A percentile compares a stretch with the other conserved stretches of the same genome.
Evolutionary conservation across 2,888 invertebrate species (phyloP).

Genomic region (Smittia aterrima): DNA sequence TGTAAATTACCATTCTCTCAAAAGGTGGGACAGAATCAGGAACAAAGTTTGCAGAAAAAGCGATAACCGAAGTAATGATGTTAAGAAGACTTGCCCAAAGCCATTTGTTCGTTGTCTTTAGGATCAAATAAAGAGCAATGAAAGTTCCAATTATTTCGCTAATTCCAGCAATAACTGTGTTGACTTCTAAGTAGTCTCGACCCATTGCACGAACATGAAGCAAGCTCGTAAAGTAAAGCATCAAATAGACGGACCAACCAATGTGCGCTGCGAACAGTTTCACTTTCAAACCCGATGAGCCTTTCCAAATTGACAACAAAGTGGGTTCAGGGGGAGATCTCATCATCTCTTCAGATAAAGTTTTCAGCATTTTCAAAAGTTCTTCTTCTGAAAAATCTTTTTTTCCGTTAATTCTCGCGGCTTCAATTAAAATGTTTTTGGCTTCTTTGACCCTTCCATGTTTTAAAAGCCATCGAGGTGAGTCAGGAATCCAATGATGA

Average conservation of each 20-base stretch:
- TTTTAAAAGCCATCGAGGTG: slow-evolving; percentile 55
- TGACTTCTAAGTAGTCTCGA: slow-evolving; percentile 53
- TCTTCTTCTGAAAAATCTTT: slow-evolving; percentile 51
- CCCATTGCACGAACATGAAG: slow-evolving; percentile 55
- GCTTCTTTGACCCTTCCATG: slow-evolving; percentile 53
- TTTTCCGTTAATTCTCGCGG: slow-evolving; percentile 52
- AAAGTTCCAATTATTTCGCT: slow-evolving; percentile 54
- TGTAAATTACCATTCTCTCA: slow-evolving; percentile 50
- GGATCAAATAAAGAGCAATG: slow-evolving; percentile 51
- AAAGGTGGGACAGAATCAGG: slow-evolving; percentile 50
- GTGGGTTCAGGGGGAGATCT: slow-evolving; percentile 50
- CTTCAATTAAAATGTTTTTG: slow-evolving; percentile 51
- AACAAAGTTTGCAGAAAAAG: slow-evolving; percentile 53
- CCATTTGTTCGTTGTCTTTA: slow-evolving; percentile 53
- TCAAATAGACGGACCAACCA: slow-evolving; percentile 50
- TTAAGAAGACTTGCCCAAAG: slow-evolving; percentile 52
- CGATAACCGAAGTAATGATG: slow-evolving; percentile 51
- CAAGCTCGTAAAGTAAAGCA: slow-evolving; percentile 55
- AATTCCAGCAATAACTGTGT: slow-evolving; percentile 54
- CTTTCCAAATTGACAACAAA: slow-evolving; percentile 54
- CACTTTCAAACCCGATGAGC: slow-evolving; percentile 45
- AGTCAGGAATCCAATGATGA: slow-evolving; percentile 55
- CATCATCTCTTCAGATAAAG: slow-evolving; percentile 50
- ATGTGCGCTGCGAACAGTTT: neutral
- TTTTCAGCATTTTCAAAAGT: slow-evolving; percentile 52